Conservation (phyloP, 1,140 invertebrate species). For the Meloidogyne floridensis region DNA sequence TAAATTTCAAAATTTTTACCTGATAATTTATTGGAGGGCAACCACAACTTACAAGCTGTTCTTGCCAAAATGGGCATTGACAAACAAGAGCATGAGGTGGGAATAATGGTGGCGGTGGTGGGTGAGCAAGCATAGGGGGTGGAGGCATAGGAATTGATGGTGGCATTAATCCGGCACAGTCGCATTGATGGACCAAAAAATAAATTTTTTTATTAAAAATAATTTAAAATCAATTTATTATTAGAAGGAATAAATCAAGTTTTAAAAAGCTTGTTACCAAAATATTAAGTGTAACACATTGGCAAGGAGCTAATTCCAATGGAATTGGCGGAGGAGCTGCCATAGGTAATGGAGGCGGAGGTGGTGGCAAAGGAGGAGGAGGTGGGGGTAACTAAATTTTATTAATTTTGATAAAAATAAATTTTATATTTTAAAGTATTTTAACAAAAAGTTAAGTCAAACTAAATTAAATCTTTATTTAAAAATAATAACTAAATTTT, state of each 20-base stretch:
- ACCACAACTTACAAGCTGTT: slow-evolving; percentile 21
- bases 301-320: background rate
- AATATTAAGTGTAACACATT: background rate
- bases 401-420: too few species aligned
- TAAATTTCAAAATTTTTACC: slow-evolving; percentile 6
- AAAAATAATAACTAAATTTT: background rate
- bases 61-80: slow-evolving; percentile 27
- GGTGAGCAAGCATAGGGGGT: background rate
- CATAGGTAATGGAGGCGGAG: background rate
- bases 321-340: background rate
- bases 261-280: background rate
- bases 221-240: background rate
- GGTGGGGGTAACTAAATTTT: background rate
- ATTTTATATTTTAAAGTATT: too few species aligned
- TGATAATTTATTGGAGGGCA: slow-evolving; percentile 29
- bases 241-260: too few species aligned
- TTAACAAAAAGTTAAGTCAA: too few species aligned
- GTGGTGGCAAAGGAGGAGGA: background rate
- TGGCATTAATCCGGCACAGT: slow-evolving; percentile 12
- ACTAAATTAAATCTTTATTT: background rate
- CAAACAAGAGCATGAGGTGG: slow-evolving; percentile 4
- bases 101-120: background rate
- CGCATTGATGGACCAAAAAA: slow-evolving; percentile 26
- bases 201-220: background rate
- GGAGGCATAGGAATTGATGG: slow-evolving; percentile 23